These are phyloP conservation scores for Allygus modestus DNA, from an alignment of 2,888 invertebrate genomes.

Conservation along the genomic window DNA sequence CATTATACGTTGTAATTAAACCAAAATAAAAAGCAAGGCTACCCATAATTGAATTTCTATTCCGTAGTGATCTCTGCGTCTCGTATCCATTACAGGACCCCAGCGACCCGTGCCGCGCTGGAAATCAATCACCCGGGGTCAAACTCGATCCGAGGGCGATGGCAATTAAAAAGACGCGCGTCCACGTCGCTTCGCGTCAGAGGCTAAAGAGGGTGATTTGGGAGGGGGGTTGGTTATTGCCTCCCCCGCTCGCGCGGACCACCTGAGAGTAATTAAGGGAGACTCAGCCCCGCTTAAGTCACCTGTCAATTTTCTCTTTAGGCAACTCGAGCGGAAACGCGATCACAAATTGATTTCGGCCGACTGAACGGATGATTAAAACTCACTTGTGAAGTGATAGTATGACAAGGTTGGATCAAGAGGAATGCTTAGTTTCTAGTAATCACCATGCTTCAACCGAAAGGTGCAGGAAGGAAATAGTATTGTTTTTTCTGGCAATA, in stretches of 20 bases:
- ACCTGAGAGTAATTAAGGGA: conserved; percentile 29
- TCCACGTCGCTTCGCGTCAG: not conserved
- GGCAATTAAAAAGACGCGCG: conserved; percentile 27
- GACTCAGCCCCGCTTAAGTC: not conserved
- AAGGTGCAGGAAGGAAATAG: too few relatives aligned
- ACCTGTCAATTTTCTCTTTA: not conserved
- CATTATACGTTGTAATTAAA: too few relatives aligned
- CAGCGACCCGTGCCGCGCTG: not conserved
- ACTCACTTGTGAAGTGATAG: not conserved
- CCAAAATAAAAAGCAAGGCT: too few relatives aligned
- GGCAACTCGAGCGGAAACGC: not conserved
- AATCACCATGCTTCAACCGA: too few relatives aligned
- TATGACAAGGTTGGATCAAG: too few relatives aligned
- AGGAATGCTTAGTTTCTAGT: too few relatives aligned
- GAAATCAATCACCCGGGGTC: not conserved
- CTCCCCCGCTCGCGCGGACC: conserved; percentile 26
- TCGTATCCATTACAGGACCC: not conserved
- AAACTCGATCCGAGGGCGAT: conserved; percentile 1
- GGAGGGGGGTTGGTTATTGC: conserved; percentile 22
- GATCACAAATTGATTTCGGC: not conserved
- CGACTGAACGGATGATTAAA: not conserved
- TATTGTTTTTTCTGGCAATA: too few relatives aligned
- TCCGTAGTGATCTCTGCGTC: not conserved
- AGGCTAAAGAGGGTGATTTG: not conserved
- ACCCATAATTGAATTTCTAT: too few relatives aligned